Conservation (phyloP, 2,797 vertebrate genomes). For the Nyctibius grandis region DNA sequence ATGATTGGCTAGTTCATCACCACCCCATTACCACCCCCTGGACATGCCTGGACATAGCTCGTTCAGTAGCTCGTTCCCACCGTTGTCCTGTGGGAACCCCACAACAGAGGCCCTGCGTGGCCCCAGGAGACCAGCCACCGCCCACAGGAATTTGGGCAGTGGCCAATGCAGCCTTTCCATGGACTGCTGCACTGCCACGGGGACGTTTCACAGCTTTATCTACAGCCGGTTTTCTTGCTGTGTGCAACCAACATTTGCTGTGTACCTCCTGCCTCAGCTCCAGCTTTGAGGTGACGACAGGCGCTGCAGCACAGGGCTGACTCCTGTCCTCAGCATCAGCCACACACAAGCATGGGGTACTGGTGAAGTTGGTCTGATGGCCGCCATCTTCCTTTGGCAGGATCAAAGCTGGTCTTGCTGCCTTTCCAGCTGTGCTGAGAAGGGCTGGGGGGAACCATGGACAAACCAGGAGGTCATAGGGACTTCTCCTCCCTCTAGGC, state of each 20-base stretch:
- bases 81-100: no score
- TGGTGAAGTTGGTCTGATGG: fast-evolving
- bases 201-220: not conserved
- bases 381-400: not conserved
- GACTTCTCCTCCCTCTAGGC: not conserved
- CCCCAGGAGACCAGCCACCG: not conserved
- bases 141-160: not conserved
- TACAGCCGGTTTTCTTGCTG: not conserved
- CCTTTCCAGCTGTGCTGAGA: not conserved
- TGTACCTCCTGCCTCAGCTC: not conserved
- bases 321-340: not conserved
- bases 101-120: fast-evolving
- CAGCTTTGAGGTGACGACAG: not conserved
- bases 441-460: not conserved
- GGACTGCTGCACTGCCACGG: not conserved
- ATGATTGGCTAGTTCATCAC: no score
- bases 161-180: not conserved
- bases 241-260: not conserved
- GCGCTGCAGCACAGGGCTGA: fast-evolving
- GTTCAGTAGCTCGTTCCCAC: no score
- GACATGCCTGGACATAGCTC: no score
- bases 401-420: not conserved
- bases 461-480: not conserved
- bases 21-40: no score
- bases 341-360: fast-evolving